Base-by-base conservation (phyloP, 2,888 invertebrate species). In the Drosophila kanekoi region DNA sequence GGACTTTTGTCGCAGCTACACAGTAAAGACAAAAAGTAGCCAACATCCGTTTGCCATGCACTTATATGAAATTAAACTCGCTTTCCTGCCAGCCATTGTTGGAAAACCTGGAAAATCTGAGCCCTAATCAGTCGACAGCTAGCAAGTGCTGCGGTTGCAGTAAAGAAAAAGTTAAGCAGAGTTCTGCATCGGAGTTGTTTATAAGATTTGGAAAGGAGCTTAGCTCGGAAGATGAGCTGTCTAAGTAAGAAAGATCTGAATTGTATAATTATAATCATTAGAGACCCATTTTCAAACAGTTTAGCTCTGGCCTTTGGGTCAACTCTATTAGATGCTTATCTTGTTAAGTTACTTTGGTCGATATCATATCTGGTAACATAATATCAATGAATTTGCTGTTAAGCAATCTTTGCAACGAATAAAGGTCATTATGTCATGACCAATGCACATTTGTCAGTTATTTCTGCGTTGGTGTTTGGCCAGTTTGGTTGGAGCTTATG, bases 401-500 rank as follows among this genome's bases (percentile, higher is more conserved):
- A 9, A 28, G 23, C 14, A 13, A 37, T 54, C 13, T 23, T 37
- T 54, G 16, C 37, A 32, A 8, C 16, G 14, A 40, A 51, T 68
- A 20, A 49, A 65, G 69, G 69, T 76, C 61, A 72, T 61, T 72
- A 58, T 47, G 57, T 40, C 58, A 56, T 57, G 54, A 51, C 18
- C 56, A 57, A 56, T 73, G 51, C 54, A 51, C 58, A 66, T 40
- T 40, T 60, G 73, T 43, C 43, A 41, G 28, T 14, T 35, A 28
- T 14, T 10, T 16, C 8, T 0, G 11, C 3, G 3, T 4, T 23
- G 60, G 33, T 16, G 32, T 23, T 41, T 48, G 44, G n/a, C 10
- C n/a, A 14, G 9, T 20, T 23, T 23, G 37, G 38, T 18, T 18
- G 28, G 4, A 18, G 52, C 51, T 59, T 63, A 48, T 63, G 65